Evolutionary conservation across 2,888 invertebrate genomes (phyloP).

Genomic region (Halictus quadricinctus): DNA sequence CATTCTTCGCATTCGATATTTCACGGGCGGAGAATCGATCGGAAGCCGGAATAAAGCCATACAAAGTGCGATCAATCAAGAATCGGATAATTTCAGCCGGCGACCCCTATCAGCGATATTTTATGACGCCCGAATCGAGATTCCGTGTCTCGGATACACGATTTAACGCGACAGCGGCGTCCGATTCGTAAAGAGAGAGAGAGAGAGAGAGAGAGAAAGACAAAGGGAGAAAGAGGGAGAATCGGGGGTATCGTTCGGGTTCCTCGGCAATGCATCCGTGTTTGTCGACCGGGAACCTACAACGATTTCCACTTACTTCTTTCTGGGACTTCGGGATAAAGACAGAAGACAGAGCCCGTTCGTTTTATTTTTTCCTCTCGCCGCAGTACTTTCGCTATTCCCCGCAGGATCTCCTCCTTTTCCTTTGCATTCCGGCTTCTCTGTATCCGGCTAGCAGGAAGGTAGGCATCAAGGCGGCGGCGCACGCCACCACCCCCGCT

Average conservation of each 20-base stretch:
- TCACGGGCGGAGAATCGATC: background rate
- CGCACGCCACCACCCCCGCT: slow-evolving; percentile 52
- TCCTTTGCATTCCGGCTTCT: slow-evolving; percentile 59
- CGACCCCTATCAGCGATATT: slow-evolving; percentile 10
- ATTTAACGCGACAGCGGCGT: slow-evolving; percentile 48
- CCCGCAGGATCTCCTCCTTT: slow-evolving; percentile 38
- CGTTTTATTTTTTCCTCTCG: slow-evolving; percentile 28
- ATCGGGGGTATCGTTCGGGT: slow-evolving; percentile 55
- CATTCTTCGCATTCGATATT: background rate
- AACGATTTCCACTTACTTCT: slow-evolving; percentile 77
- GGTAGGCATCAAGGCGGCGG: slow-evolving; percentile 71
- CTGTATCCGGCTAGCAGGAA: slow-evolving; percentile 47
- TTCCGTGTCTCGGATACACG: slow-evolving; percentile 58
- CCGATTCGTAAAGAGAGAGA: background rate
- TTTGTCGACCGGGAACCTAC: slow-evolving; percentile 71
- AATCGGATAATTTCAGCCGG: slow-evolving; percentile 5
- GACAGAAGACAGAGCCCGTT: slow-evolving; percentile 37
- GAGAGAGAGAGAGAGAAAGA: background rate
- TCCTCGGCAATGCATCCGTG: slow-evolving; percentile 56
- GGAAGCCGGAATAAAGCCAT: background rate
- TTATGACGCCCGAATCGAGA: slow-evolving; percentile 50
- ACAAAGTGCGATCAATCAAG: background rate
- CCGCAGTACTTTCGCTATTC: slow-evolving; percentile 30
- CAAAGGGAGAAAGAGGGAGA: background rate
- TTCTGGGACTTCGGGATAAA: slow-evolving; percentile 61